A percentile compares a stretch with the other conserved stretches of the same genome.
Conservation (phyloP, 23 tunicate species). For the Trididemnum clinides region DNA sequence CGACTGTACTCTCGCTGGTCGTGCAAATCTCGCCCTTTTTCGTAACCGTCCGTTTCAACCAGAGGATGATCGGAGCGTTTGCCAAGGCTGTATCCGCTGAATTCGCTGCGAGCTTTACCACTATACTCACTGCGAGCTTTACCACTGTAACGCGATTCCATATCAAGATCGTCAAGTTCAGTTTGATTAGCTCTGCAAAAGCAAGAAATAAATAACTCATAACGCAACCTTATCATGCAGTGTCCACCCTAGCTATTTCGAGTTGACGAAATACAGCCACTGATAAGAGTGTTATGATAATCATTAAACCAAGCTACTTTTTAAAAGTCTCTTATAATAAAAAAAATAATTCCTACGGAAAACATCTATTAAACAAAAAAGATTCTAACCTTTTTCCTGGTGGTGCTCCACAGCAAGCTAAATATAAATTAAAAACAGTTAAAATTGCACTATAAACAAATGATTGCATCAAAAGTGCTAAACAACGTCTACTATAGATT, state of each 20-base stretch:
- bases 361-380: neutral
- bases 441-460: too few relatives aligned
- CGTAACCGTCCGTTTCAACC: neutral
- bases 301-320: too few relatives aligned
- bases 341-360: too few relatives aligned
- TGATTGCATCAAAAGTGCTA: too few relatives aligned
- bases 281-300: too few relatives aligned
- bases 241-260: too few relatives aligned
- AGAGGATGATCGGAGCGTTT: neutral
- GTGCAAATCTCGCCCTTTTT: neutral
- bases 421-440: neutral
- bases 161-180: neutral
- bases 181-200: neutral
- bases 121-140: too few relatives aligned
- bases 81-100: conserved; percentile 9
- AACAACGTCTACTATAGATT: too few relatives aligned
- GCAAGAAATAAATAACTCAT: neutral
- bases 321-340: too few relatives aligned
- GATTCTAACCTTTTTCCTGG: neutral
- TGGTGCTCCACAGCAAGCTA: neutral
- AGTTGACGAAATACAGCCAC: too few relatives aligned
- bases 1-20: conserved; percentile 5
- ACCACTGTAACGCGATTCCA: neutral
- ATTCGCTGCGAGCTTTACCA: neutral
- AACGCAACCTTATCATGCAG: too few relatives aligned